A percentile compares a stretch with the other conserved stretches of the same genome.
Conservation (phyloP, 2,797 vertebrate species). For the Notolabrus celidotus region DNA sequence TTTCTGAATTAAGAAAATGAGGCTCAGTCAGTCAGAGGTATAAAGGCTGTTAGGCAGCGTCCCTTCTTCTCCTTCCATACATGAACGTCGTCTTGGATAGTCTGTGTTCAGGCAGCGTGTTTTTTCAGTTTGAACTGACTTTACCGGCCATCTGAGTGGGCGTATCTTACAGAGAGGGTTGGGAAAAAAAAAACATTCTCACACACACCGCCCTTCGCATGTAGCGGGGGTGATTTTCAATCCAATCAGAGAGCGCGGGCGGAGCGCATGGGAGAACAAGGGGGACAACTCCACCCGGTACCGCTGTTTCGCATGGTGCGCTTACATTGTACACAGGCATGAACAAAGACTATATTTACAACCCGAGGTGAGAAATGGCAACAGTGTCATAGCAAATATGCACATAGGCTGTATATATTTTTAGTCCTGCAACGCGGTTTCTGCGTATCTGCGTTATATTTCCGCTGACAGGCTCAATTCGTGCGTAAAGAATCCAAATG, state of each 20-base stretch:
- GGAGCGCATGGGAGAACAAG: conserved; percentile 65
- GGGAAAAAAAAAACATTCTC: conserved; percentile 6
- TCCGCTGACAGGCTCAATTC: neutral
- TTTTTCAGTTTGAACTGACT: conserved; percentile 79
- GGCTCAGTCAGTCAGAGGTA: conserved; percentile 17
- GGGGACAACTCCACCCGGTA: conserved; percentile 55
- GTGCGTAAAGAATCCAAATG: conserved; percentile 17
- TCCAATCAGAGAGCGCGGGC: conserved; percentile 78
- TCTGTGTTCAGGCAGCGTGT: conserved; percentile 58
- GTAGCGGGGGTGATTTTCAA: conserved; percentile 61
- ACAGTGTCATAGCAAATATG: neutral
- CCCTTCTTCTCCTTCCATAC: conserved; percentile 19
- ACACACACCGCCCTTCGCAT: conserved; percentile 15
- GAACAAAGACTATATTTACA: conserved; percentile 69
- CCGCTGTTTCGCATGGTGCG: conserved; percentile 34
- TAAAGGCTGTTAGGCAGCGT: neutral
- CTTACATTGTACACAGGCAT: conserved; percentile 25
- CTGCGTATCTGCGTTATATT: no score
- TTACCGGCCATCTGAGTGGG: conserved; percentile 83
- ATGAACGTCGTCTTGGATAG: conserved; percentile 21
- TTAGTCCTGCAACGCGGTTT: neutral
- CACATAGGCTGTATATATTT: neutral
- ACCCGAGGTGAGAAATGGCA: neutral
- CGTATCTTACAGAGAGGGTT: conserved; percentile 72
- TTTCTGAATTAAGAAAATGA: neutral